Evolutionary conservation across 2,888 invertebrate genomes (phyloP).

Genomic region (Tetheella fluctuosa): DNA sequence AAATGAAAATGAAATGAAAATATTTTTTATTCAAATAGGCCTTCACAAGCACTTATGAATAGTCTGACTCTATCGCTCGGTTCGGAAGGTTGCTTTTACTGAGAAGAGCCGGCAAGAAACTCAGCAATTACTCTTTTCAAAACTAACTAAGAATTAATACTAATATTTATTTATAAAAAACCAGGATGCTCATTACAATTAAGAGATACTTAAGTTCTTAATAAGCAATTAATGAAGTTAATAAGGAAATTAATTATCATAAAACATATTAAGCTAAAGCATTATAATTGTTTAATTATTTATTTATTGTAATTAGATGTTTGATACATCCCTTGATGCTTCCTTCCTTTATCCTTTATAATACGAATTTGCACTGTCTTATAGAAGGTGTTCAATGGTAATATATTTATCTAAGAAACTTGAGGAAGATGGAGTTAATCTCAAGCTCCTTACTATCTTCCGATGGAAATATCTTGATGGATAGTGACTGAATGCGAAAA

Average conservation of each 20-base stretch:
- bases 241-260: neutral
- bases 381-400: neutral
- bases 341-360: neutral
- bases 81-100: too few species aligned
- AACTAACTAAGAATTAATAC: too few species aligned
- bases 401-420: neutral
- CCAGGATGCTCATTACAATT: neutral
- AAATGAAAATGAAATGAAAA: too few species aligned
- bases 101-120: too few species aligned
- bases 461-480: too few species aligned
- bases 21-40: too few species aligned
- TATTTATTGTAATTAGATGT: neutral
- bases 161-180: neutral
- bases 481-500: too few species aligned
- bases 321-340: neutral
- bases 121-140: too few species aligned
- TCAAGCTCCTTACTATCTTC: too few species aligned
- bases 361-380: neutral
- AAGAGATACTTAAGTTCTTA: neutral
- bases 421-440: neutral
- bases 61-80: too few species aligned
- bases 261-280: neutral
- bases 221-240: slow-evolving; percentile 3
- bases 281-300: neutral
- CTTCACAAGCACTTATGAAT: too few species aligned